Evolutionary conservation across 2,113 vertebrate species (phyloP), one percentile per base, ranked within the genome.

Genomic region (Crotalus horridus): DNA sequence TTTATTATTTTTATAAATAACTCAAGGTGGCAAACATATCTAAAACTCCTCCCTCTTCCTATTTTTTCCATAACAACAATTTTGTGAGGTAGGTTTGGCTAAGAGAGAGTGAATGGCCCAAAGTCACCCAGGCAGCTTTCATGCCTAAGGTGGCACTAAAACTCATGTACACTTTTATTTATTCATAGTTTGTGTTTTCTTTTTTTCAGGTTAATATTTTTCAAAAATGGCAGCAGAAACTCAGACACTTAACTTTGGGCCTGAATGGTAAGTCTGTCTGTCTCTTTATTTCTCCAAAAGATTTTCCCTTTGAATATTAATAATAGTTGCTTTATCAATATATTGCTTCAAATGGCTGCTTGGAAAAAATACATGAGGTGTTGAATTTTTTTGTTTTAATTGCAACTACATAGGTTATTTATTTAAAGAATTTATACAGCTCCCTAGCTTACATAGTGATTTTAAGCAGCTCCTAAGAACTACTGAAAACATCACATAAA

Each of bases 231-330:
- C 99, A 98, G 99, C 99, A 54, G 99, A 99, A 98, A 99, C 99
- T 94, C 99, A 99, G 97, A 99, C 99, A 94, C 99, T 99, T 98
- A 99, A 99, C 98, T 99, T 99, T 96, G 99, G 99, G 98, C 99
- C 99, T 97, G 99, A 99, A 99, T 99, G 99, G 99, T 99, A 97
- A 99, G 97, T 97, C 17, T 85, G 13, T 91, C 93, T 95, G 23
- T 91, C 10, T 43, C 21, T 94, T 74, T 64, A 5, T 88, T 69
- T 86, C 1, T 93, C 0, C 1, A 9, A 89, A 92, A 89, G 12
- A 5, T 54, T 61, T 61, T 55, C 4, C 46, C 74, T 23, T 81
- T 93, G 58, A 53, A 43, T 69, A 51, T 0, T 10, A 17, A 46
- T 20, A 86, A 26, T 3, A 46, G 13, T 4, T 46, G 6, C 0